Evolutionary conservation across 2,797 vertebrate species (phyloP).

Genomic region (Chelmon rostratus): DNA sequence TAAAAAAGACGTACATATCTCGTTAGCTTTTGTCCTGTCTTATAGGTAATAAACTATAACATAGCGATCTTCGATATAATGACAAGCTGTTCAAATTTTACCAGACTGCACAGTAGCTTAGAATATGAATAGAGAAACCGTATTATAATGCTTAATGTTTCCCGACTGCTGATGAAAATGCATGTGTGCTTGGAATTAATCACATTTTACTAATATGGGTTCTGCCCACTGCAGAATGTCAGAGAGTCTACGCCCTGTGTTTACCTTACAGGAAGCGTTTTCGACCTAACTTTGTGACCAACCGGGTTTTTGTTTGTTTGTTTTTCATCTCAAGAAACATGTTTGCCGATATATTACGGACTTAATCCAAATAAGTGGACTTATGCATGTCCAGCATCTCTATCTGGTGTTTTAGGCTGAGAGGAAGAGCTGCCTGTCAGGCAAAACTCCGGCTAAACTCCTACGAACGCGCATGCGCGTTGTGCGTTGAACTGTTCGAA

Average conservation of each 20-base stretch:
- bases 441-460: rapidly evolving
- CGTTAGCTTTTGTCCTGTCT: neutral
- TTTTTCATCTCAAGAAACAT: neutral
- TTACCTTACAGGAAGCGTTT: neutral
- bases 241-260: rapidly evolving
- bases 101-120: neutral
- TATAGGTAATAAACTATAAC: neutral
- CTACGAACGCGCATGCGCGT: constrained; percentile 23
- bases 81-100: neutral
- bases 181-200: neutral
- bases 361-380: rapidly evolving
- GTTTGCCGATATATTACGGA: rapidly evolving
- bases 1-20: neutral
- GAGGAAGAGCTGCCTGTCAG: neutral
- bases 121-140: neutral
- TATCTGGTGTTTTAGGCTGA: rapidly evolving
- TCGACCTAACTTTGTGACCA: rapidly evolving
- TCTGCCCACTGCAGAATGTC: rapidly evolving
- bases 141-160: neutral
- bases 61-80: neutral
- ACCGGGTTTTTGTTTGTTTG: neutral
- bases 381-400: rapidly evolving
- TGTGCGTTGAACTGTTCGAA: constrained; percentile 12
- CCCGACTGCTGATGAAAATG: neutral
- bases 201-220: neutral